Evolutionary conservation across 2,113 vertebrate species (phyloP).

Genomic region (Corythornis cristatus): DNA sequence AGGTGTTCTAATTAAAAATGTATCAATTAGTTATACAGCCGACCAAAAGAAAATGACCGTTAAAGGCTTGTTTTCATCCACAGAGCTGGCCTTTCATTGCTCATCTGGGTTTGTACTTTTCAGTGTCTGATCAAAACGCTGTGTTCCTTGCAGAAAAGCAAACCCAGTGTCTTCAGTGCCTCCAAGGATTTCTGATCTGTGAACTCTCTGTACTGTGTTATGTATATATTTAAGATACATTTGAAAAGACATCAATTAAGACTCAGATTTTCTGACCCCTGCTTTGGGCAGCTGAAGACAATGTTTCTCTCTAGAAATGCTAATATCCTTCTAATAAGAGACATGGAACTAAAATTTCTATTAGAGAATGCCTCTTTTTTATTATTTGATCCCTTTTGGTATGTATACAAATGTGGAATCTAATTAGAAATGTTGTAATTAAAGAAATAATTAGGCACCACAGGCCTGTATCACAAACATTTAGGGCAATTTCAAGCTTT

Average conservation of each 20-base stretch:
- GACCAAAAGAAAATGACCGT: not conserved
- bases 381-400: conserved; percentile 1
- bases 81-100: not conserved
- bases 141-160: conserved; percentile 5
- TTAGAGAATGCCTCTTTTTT: conserved; percentile 22
- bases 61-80: conserved; percentile 15
- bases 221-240: not conserved
- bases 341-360: conserved; percentile 37
- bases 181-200: not conserved
- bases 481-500: conserved; percentile 52
- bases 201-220: not conserved
- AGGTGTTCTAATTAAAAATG: conserved; percentile 68
- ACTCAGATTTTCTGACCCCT: conserved; percentile 25
- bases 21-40: conserved; percentile 50
- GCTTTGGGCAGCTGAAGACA: not conserved
- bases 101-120: not conserved
- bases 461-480: conserved; percentile 19
- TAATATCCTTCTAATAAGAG: conserved; percentile 49
- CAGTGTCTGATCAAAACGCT: not conserved
- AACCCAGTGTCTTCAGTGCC: not conserved
- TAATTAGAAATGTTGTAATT: conserved; percentile 51
- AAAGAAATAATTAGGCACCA: conserved; percentile 63
- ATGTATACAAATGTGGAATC: conserved; percentile 29
- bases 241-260: conserved; percentile 4
- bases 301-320: not conserved